Evolutionary conservation across 2,113 vertebrate species (phyloP), one percentile per base, ranked within the genome.

Genomic region (Neodon shergylaensis): DNA sequence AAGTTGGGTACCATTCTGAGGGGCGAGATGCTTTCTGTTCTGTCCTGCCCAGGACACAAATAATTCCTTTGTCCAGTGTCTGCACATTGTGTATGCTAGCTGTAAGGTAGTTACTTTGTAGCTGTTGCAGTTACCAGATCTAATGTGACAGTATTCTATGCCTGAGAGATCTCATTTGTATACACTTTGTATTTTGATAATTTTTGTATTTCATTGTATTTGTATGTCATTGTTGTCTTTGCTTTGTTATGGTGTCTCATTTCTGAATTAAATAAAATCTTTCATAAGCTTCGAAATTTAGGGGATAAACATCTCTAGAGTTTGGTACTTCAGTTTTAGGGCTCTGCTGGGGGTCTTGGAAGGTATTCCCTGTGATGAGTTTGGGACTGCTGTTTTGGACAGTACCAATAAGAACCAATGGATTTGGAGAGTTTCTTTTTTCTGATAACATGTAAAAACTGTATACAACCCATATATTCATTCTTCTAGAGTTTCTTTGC

Each of bases 391-490:
- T 58, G 1, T 19, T 68, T 42, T 85, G 26, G 78, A 24, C 74
- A 82, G n/a, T 94, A 91, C 42, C 58, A 88, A 2, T 74, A 79
- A 74, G 31, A 65, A n/a, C 85, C 52, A 90, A 44, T 77, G 31
- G 33, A 47, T 33, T 91, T 92, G 39, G 77, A 28, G 39, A 83
- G 22, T 84, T 88, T 49, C 58, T 85, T 47, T 66, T 96, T 95
- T 90, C 82, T 90, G 86, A 87, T 91, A 87, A 8, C 44, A 85
- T 94, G 76, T 31, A 91, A 92, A 92, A 24, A 89, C 8, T 82
- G n/a, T 94, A 74, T 61, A 4, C 39, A 74, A 44, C 82, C 22
- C 76, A 19, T 68, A 39, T 31, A 1, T 61, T 74, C 65, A 1
- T 61, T 74, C 65, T 86, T 70, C 77, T 85, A 58, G 65, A 49